These are phyloP conservation scores for Clistopyga incitator DNA, from an alignment of 2,888 invertebrate genomes.

Conservation along the genomic window DNA sequence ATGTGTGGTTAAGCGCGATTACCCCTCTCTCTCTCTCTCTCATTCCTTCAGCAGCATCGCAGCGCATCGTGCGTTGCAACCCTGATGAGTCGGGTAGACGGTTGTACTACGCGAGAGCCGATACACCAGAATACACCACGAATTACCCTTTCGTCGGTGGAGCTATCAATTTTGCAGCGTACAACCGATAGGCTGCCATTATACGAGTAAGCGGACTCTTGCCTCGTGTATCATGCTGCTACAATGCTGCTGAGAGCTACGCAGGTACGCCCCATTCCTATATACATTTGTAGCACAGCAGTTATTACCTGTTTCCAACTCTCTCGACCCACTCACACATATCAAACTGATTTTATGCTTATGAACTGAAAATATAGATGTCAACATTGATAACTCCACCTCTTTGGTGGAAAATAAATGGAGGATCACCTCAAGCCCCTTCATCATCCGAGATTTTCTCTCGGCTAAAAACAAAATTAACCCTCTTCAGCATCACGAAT, in stretches of 20 bases:
- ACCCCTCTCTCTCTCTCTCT: slow-evolving; percentile 74
- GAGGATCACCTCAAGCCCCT: not conserved
- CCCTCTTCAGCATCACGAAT: too few relatives aligned
- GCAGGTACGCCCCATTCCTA: slow-evolving; percentile 32
- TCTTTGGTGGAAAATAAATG: slow-evolving; percentile 2
- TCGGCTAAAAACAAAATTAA: not conserved
- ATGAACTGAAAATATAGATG: slow-evolving; percentile 24
- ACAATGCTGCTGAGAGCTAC: slow-evolving; percentile 55
- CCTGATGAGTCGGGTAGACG: slow-evolving; percentile 26
- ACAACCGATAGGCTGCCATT: slow-evolving; percentile 78
- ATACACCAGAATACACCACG: slow-evolving; percentile 70
- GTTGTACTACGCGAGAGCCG: slow-evolving; percentile 54
- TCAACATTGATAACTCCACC: slow-evolving; percentile 25
- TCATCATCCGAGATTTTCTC: not conserved
- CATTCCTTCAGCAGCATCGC: slow-evolving; percentile 52
- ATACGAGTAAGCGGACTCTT: slow-evolving; percentile 68
- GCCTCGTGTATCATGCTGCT: slow-evolving; percentile 55
- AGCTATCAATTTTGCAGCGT: slow-evolving; percentile 78
- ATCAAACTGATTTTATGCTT: slow-evolving; percentile 34
- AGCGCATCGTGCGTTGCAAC: slow-evolving; percentile 27
- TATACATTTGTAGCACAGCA: slow-evolving; percentile 1
- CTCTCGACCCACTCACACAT: slow-evolving; percentile 1
- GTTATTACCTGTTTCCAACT: slow-evolving; percentile 45
- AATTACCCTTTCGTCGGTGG: slow-evolving; percentile 80
- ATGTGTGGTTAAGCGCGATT: slow-evolving; percentile 74